Conservation (phyloP, 2,113 vertebrate genomes). For the Nematolebias whitei region DNA sequence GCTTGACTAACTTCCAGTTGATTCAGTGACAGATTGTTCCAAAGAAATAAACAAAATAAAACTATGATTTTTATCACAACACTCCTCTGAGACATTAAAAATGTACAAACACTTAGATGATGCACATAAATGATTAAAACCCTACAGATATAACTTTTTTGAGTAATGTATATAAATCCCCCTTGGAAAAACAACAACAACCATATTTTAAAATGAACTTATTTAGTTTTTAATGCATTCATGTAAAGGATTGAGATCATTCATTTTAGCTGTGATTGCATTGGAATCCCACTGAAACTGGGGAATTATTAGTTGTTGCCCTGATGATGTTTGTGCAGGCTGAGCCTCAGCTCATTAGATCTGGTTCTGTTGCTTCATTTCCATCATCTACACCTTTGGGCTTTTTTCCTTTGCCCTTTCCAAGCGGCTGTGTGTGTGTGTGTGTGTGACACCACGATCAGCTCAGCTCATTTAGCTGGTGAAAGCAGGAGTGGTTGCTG, state of each 20-base stretch:
- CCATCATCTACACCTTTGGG: slow-evolving; percentile 9
- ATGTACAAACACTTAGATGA: slow-evolving; percentile 30
- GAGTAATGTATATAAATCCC: slow-evolving; percentile 53
- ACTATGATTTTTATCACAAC: slow-evolving; percentile 3
- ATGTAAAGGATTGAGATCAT: neutral
- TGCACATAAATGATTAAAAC: slow-evolving; percentile 52
- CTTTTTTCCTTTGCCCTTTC: slow-evolving; percentile 14
- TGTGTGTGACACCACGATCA: slow-evolving; percentile 1
- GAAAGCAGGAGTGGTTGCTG: neutral
- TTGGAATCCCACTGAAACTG: slow-evolving; percentile 12
- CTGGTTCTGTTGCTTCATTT: slow-evolving; percentile 18
- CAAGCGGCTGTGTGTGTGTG: neutral
- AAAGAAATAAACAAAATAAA: neutral
- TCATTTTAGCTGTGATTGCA: neutral
- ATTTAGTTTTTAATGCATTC: neutral
- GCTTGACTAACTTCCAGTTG: no score
- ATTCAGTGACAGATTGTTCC: neutral
- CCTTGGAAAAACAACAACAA: slow-evolving; percentile 11
- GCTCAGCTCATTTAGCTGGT: slow-evolving; percentile 15
- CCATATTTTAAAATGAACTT: slow-evolving; percentile 17
- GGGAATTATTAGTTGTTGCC: neutral
- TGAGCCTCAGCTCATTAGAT: slow-evolving; percentile 20
- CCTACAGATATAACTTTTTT: slow-evolving; percentile 36
- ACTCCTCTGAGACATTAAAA: slow-evolving; percentile 19
- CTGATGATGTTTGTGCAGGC: slow-evolving; percentile 12